Base-by-base conservation (phyloP, 1,140 invertebrate genomes). In the Maniola jurtina region DNA sequence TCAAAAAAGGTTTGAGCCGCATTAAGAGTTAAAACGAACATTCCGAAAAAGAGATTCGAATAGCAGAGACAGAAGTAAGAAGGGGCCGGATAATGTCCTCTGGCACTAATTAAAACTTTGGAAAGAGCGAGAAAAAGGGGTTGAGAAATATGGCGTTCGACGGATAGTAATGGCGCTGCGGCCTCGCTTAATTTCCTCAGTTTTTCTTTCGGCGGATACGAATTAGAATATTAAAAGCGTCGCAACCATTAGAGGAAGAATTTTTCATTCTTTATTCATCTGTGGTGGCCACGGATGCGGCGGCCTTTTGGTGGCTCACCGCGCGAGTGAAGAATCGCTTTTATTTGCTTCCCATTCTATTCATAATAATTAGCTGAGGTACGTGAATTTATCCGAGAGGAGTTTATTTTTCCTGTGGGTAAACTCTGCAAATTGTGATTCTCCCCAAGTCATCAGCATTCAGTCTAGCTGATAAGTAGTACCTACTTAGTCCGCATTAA, bases 71-170 rank as follows among this genome's bases (percentile, higher is more conserved):
- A 80, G 72, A 77, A 80, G 80, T 76, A 79, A 74, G 78, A 83
- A 80, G 80, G 79, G 76, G 68, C 69, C 77, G 86, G 80, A 83
- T 88, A 88, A 88, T 88, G 83, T 90, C 88, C 86, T 86, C 85
- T 83, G 88, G 83, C 86, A 90, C 86, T 88, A 90, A 90, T 90
- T 90, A 90, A 90, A 90, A 90, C 85, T 88, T 90, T 84, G 69
- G 75, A 76, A 84, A 80, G 79, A 75, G 68, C 76, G 75, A 76
- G 81, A 88, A 88, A 88, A 90, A 87, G 88, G 55, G 86, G 83
- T 88, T 86, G 80, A 86, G 80, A 88, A 88, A 88, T 86, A 90
- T 90, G 75, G 81, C 86, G 67, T 87, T 86, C 75, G 72, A 66
- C 72, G 81, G 83, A 83, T 88, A 86, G 85, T 88, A 88, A 90